A percentile compares a stretch with the other conserved stretches of the same genome.
Evolutionary conservation across 2,113 vertebrate genomes (phyloP).

Genomic region (Stegostoma tigrinum): DNA sequence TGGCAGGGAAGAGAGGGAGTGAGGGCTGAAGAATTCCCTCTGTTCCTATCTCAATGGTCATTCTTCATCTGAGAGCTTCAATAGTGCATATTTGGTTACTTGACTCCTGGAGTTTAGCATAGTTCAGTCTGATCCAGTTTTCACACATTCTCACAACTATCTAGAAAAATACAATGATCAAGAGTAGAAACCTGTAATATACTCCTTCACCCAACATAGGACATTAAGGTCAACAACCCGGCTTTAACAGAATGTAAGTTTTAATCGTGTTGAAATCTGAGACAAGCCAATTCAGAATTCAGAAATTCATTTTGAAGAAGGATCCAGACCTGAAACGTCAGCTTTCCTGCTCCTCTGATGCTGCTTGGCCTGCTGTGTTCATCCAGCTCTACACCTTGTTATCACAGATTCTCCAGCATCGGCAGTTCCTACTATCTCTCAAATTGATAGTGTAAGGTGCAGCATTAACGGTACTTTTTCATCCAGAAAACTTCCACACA

Average conservation of each 20-base stretch:
- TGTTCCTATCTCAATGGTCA: not conserved
- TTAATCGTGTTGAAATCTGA: not conserved
- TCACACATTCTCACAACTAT: not conserved
- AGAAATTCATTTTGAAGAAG: no score
- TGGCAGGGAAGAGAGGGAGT: no score
- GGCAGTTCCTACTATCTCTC: no score
- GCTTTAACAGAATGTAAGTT: not conserved
- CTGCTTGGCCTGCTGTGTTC: no score
- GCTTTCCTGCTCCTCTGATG: no score
- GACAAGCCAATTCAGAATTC: no score
- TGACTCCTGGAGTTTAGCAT: not conserved
- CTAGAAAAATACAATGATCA: not conserved
- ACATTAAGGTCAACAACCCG: not conserved
- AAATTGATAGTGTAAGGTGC: not conserved
- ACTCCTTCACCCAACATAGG: not conserved
- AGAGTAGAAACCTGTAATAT: not conserved
- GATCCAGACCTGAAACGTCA: no score
- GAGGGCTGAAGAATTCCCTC: not conserved
- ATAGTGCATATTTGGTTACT: not conserved
- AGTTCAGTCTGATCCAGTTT: not conserved
- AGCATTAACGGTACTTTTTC: not conserved
- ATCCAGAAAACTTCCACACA: not conserved
- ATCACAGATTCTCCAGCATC: no score
- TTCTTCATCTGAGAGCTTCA: not conserved
- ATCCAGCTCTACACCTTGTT: no score